phyloP scores from a whole-genome alignment of 2,888 invertebrate species.

The Ophioninae sp. region DNA sequence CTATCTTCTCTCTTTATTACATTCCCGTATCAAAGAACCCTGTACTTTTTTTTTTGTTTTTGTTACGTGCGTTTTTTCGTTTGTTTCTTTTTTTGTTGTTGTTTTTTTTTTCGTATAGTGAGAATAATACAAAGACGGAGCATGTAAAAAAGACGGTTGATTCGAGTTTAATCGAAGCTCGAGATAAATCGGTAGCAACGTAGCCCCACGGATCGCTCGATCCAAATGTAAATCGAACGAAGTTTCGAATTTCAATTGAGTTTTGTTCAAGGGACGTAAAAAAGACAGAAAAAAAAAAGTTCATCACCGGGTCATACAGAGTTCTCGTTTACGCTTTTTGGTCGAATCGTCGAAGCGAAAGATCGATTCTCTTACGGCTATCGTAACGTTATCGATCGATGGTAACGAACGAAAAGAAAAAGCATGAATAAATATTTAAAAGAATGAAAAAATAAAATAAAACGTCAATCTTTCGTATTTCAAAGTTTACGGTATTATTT shows the following conservation, averaged over 20 bases:
- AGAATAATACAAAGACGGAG: slow-evolving; percentile 5
- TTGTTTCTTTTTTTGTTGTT: too few relatives aligned
- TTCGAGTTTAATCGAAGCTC: neutral
- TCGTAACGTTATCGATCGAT: slow-evolving; percentile 48
- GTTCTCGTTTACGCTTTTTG: slow-evolving; percentile 47
- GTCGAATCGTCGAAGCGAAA: slow-evolving; percentile 34
- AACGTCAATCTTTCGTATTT: slow-evolving; percentile 6
- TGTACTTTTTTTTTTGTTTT: slow-evolving; percentile 43
- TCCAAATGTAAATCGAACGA: neutral
- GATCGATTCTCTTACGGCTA: slow-evolving; percentile 49
- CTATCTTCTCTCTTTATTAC: slow-evolving; percentile 15
- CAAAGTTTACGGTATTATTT: slow-evolving; percentile 63
- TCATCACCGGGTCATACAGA: slow-evolving; percentile 15
- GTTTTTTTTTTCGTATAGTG: slow-evolving; percentile 7
- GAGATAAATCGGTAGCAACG: neutral
- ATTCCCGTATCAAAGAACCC: slow-evolving; percentile 53
- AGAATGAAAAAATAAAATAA: too few relatives aligned
- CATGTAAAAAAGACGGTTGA: neutral
- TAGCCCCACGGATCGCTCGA: neutral
- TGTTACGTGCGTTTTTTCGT: slow-evolving; percentile 26
- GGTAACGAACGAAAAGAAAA: slow-evolving; percentile 32
- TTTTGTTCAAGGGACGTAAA: too few relatives aligned
- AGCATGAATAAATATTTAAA: too few relatives aligned
- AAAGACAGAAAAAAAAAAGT: neutral
- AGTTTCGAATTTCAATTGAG: too few relatives aligned